phyloP scores from a whole-genome alignment of 1,140 invertebrate species.

The Drosophila pachea region DNA sequence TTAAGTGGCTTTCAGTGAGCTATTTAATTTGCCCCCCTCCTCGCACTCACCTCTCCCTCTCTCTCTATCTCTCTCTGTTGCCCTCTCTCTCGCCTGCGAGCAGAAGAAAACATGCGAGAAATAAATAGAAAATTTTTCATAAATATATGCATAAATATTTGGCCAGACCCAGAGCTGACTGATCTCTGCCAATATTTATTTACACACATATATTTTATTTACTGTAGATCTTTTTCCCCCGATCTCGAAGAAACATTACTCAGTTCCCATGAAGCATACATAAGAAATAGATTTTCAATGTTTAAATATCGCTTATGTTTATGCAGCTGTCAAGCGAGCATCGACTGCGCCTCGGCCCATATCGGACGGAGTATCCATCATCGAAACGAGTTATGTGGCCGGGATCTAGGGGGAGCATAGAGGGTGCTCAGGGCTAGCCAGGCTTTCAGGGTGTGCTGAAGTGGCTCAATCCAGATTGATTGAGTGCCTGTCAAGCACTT shows the following conservation, averaged over 20 bases:
- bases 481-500: no score
- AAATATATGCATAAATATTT: conserved; percentile 62
- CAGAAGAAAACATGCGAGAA: conserved; percentile 25
- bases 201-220: conserved; percentile 39
- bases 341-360: no score
- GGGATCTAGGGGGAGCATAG: background rate
- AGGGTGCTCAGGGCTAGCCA: no score
- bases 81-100: conserved; percentile 2
- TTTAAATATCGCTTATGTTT: conserved; percentile 37
- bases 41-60: background rate
- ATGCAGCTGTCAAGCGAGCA: conserved; percentile 37
- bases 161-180: conserved; percentile 11
- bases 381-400: background rate
- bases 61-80: conserved; percentile 16
- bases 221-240: conserved; percentile 20
- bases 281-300: conserved; percentile 23
- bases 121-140: conserved; percentile 63
- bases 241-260: conserved; percentile 12
- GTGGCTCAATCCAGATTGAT: no score
- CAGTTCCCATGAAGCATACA: conserved; percentile 27
- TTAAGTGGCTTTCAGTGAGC: conserved; percentile 75
- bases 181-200: conserved; percentile 38
- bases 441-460: no score
- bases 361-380: no score
- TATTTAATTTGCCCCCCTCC: conserved; percentile 70